These are phyloP conservation scores for Seira ritae DNA, from an alignment of 2,888 invertebrate genomes.

Conservation along the genomic window DNA sequence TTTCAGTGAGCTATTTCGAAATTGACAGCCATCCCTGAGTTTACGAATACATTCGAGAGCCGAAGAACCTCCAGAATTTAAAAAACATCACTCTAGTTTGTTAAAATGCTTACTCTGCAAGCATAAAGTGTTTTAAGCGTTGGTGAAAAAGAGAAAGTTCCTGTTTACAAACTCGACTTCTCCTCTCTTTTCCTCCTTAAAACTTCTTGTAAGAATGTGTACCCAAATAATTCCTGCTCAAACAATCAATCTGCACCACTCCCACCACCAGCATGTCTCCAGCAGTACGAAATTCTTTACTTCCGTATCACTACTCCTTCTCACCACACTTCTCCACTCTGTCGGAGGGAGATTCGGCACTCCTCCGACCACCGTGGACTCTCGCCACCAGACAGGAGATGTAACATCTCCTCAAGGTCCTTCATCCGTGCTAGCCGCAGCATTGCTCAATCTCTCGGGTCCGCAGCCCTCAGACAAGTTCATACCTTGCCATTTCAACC, in stretches of 20 bases:
- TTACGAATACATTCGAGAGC: too few species aligned
- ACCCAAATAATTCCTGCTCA: background rate
- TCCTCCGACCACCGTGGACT: slow-evolving; percentile 18
- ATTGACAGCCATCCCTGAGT: too few species aligned
- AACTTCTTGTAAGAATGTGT: background rate
- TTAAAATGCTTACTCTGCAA: background rate
- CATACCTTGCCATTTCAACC: slow-evolving; percentile 72
- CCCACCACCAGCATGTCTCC: background rate
- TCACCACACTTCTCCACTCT: slow-evolving; percentile 37
- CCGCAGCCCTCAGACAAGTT: slow-evolving; percentile 71
- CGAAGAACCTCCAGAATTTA: background rate
- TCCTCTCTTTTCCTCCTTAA: background rate
- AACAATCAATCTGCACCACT: background rate
- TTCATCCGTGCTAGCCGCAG: slow-evolving; percentile 29
- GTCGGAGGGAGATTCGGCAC: slow-evolving; percentile 46
- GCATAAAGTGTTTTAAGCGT: background rate
- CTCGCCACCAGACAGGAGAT: background rate
- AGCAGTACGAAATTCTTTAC: slow-evolving; percentile 2
- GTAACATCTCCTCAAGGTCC: slow-evolving; percentile 6
- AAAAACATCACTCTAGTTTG: background rate
- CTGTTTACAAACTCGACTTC: too few species aligned
- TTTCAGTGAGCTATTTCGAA: background rate
- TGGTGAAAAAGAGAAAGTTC: too few species aligned
- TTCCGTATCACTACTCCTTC: slow-evolving; percentile 28
- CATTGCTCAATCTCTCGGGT: slow-evolving; percentile 59